These are phyloP conservation scores for Alcedo quadribrachys DNA, from an alignment of 2,797 vertebrate species.

Conservation along the genomic window DNA sequence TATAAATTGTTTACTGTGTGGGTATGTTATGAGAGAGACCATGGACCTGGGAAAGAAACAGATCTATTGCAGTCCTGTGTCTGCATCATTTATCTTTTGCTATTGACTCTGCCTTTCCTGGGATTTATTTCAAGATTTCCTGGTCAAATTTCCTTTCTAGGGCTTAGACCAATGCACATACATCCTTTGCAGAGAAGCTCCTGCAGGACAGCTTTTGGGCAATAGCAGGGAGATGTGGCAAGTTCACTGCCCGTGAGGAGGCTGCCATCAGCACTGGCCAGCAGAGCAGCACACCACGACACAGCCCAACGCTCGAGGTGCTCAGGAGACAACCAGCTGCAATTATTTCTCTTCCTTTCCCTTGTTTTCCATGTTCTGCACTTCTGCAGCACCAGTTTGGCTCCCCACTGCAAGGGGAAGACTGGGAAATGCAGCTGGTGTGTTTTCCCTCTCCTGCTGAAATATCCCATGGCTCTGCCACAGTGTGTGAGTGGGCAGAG, in stretches of 20 bases:
- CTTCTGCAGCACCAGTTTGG: not conserved
- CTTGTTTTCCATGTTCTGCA: not conserved
- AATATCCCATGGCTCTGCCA: not conserved
- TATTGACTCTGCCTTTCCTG: not conserved
- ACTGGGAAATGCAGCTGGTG: not conserved
- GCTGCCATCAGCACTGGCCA: not conserved
- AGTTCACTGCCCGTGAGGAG: not conserved
- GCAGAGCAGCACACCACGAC: not conserved
- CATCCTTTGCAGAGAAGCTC: not conserved
- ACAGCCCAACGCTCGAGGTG: not conserved
- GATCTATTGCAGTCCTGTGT: not conserved
- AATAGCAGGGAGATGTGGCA: not conserved
- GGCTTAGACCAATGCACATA: not conserved
- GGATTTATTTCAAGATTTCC: not conserved
- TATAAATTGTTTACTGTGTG: not conserved
- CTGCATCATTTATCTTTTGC: not conserved
- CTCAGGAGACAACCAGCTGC: not conserved
- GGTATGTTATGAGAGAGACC: not conserved
- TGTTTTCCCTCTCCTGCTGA: not conserved
- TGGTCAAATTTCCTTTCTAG: not conserved
- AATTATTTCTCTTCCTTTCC: not conserved
- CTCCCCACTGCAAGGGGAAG: not conserved
- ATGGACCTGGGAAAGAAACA: not conserved
- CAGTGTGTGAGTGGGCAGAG: not conserved
- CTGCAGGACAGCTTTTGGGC: not conserved